phyloP scores from a whole-genome alignment of 2,888 invertebrate species.

The Spilarctia lutea region DNA sequence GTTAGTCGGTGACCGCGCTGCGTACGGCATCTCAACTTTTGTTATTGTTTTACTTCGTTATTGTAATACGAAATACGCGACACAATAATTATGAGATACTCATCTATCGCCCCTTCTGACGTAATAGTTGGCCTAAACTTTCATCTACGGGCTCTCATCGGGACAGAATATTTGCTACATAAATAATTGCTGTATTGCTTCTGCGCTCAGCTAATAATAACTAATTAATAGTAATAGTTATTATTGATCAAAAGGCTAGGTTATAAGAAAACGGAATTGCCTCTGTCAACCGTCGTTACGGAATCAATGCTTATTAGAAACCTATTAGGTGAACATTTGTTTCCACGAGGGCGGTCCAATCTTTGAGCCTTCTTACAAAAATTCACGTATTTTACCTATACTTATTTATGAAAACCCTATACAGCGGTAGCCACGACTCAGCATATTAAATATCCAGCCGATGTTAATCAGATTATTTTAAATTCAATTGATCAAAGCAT shows the following conservation, averaged over 20 bases:
- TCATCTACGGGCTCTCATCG: conserved; percentile 72
- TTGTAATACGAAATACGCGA: conserved; percentile 84
- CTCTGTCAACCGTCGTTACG: conserved; percentile 48
- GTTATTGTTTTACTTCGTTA: conserved; percentile 86
- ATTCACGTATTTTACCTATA: conserved; percentile 27
- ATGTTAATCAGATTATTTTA: conserved; percentile 50
- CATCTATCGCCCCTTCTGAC: conserved; percentile 77
- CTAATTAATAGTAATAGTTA: conserved; percentile 72
- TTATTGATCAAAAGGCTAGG: conserved; percentile 61
- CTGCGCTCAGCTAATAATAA: conserved; percentile 71
- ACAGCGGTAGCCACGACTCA: conserved; percentile 34
- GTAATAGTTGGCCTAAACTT: conserved; percentile 79
- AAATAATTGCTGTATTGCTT: conserved; percentile 74
- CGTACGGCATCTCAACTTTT: conserved; percentile 81
- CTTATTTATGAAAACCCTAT: conserved; percentile 22
- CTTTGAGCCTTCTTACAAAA: conserved; percentile 36
- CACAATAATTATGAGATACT: conserved; percentile 84
- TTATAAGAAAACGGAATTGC: conserved; percentile 64
- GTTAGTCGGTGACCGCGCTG: conserved; percentile 74
- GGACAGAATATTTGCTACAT: conserved; percentile 75
- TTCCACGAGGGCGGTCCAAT: conserved; percentile 38
- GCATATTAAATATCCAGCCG: conserved; percentile 42
- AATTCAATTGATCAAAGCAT: conserved; percentile 58
- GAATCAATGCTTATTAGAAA: conserved; percentile 70
- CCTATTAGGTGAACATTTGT: conserved; percentile 65